A percentile compares a stretch with the other conserved stretches of the same genome.
phyloP scores from a whole-genome alignment of 2,113 vertebrate genomes.

The Paralichthys olivaceus region DNA sequence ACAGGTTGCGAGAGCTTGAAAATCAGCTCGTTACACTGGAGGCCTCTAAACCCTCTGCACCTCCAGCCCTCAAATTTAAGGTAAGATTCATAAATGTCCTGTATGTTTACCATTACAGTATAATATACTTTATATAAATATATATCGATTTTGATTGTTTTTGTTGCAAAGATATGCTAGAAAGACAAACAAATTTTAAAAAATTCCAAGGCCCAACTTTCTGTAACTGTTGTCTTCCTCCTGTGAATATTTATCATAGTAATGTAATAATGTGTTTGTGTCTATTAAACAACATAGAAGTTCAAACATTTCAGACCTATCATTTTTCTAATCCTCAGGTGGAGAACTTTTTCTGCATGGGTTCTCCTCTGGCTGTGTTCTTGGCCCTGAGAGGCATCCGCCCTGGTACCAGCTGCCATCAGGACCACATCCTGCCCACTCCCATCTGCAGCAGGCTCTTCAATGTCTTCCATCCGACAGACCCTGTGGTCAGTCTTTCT shows the following conservation, averaged over 20 bases:
- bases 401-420: constrained; percentile 89
- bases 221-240: background rate
- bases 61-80: constrained; percentile 96
- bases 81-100: constrained; percentile 67
- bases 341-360: constrained; percentile 99
- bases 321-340: constrained; percentile 81
- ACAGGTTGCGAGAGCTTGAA: constrained; percentile 91
- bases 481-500: constrained; percentile 92
- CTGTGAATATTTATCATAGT: background rate
- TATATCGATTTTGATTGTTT: background rate
- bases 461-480: constrained; percentile 98
- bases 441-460: constrained; percentile 92
- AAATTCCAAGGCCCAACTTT: background rate
- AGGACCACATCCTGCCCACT: constrained; percentile 95
- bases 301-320: no score
- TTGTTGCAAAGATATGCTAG: background rate
- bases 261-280: background rate
- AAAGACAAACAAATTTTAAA: background rate
- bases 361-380: constrained; percentile 96
- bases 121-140: background rate
- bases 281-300: background rate
- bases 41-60: constrained; percentile 83
- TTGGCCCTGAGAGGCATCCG: constrained; percentile 95
- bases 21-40: constrained; percentile 89
- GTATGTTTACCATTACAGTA: background rate